These are phyloP conservation scores for Gasterosteus aculeatus DNA, from an alignment of 2,113 vertebrate species.

Conservation along the genomic window DNA sequence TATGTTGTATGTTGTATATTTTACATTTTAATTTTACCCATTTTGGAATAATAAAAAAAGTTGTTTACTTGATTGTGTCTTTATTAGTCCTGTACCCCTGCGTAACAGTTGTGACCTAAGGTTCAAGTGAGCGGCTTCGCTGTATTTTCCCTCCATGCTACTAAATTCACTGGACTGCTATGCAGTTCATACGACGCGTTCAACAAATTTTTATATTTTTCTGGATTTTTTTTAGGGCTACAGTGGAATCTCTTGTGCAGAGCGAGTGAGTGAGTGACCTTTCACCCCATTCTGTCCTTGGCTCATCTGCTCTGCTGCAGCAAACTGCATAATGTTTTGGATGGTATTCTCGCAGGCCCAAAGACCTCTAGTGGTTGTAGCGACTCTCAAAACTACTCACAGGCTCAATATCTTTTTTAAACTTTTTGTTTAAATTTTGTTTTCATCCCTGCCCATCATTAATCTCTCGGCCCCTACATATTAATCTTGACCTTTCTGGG, in stretches of 20 bases:
- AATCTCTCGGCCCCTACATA: background rate
- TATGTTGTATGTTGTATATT: constrained; percentile 80
- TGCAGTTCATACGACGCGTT: background rate
- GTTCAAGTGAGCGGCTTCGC: background rate
- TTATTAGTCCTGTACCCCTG: background rate
- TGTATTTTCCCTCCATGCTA: no score
- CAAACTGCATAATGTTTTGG: background rate
- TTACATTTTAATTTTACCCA: constrained; percentile 80
- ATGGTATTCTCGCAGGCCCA: background rate
- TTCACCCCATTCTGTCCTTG: background rate
- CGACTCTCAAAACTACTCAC: no score
- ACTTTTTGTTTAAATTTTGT: background rate
- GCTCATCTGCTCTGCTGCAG: background rate
- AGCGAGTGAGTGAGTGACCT: background rate
- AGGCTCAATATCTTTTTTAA: background rate
- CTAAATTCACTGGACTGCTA: background rate
- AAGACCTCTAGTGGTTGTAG: background rate
- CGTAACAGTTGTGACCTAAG: background rate
- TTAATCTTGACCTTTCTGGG: background rate
- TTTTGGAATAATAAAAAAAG: constrained; percentile 75
- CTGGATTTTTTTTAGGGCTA: background rate
- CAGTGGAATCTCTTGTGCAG: background rate
- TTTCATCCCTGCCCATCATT: background rate
- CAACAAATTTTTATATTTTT: background rate
- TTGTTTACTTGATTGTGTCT: constrained; percentile 56